Conservation (phyloP, 1,140 invertebrate species). For the Cydia fagiglandana region DNA sequence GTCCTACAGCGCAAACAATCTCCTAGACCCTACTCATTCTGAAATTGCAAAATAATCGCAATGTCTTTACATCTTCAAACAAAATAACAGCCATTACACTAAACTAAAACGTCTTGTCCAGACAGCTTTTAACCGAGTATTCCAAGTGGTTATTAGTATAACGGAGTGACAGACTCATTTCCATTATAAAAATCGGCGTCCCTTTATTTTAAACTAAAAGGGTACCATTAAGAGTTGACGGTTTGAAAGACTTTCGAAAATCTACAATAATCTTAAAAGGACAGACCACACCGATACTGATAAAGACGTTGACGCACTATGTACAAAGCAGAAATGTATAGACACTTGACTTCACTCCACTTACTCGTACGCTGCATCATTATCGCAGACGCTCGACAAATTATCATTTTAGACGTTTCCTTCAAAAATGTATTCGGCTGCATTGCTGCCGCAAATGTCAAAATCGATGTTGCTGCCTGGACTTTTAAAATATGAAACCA, state of each 20-base stretch:
- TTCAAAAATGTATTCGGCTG: no score
- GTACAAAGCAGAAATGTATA: no score
- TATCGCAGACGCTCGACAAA: no score
- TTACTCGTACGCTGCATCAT: no score
- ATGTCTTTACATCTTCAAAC: not conserved
- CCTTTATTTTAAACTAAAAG: constrained; percentile 29
- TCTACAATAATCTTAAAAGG: not conserved
- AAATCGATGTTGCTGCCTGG: no score
- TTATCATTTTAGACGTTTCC: no score
- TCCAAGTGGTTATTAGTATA: constrained; percentile 22
- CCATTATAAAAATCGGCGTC: constrained; percentile 22
- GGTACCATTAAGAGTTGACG: constrained; percentile 12
- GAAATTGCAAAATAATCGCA: not conserved
- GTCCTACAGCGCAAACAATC: not conserved
- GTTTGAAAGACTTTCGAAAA: constrained; percentile 3
- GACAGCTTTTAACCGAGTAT: not conserved
- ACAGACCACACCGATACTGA: no score
- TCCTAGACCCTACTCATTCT: not conserved
- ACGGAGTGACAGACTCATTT: constrained; percentile 24
- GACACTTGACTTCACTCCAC: no score
- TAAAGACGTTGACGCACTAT: not conserved
- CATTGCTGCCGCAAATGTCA: no score
- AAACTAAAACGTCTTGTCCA: not conserved
- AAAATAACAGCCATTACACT: not conserved
- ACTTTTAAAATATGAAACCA: no score